Evolutionary conservation across 2,797 vertebrate genomes (phyloP), one percentile per base, ranked within the genome.

Genomic region (Pantherophis vulpinus): DNA sequence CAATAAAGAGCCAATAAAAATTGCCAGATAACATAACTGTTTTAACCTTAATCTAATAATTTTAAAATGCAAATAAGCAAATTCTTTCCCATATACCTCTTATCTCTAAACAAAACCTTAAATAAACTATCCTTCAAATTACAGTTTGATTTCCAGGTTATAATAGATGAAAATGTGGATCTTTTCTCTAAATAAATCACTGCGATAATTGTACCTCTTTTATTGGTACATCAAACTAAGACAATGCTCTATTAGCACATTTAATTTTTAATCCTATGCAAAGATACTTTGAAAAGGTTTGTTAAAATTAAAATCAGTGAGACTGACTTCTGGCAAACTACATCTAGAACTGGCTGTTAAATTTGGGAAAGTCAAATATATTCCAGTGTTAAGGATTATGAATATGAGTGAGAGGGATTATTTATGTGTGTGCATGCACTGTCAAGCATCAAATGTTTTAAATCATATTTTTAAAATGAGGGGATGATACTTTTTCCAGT

Each of bases 401-500:
- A 83, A 83, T 47, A 47, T 47, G 37, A 11, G 8, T 79, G 23
- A 18, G 3, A 23, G 16, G 29, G 29, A 11, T 16, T 63, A 90
- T 90, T 25, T 55, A 90, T 74, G 59, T 61, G 59, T 37, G 60
- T 74, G 29, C 20, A 56, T 47, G 25, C 25, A 74, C 70, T 70
- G n/a, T 56, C 32, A 92, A 47, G 27, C 37, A 83, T 86, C 47
- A 59, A 58, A 29, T 61, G 1, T 59, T 87, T 87, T 86, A 51
- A 56, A 70, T 47, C 74, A 8, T 9, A n/a, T 4, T 66, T 54
- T 11, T 87, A 92, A 51, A 79, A 54, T 88, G 51, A 91, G 37
- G 1, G 14, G 11, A 86, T 94, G 29, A 23, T 70, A 9, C 37
- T 87, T 91, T 95, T 94, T 54, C 11, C 32, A 92, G 25, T 79